Evolutionary conservation across 2,797 vertebrate species (phyloP).

Genomic region (Clarias fuscus): DNA sequence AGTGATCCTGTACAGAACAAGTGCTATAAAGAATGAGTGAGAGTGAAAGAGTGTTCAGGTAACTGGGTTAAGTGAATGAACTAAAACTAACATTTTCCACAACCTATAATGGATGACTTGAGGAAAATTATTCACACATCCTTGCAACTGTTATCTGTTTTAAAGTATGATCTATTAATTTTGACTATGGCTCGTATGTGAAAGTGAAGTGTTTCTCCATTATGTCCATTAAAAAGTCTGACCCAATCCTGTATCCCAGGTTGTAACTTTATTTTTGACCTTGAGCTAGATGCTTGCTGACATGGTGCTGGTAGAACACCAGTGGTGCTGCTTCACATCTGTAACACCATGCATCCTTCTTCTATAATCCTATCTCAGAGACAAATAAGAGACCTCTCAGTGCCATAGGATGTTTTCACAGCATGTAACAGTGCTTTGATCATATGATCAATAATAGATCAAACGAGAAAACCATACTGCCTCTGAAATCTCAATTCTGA

Average conservation of each 20-base stretch:
- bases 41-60: not conserved
- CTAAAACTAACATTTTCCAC: not conserved
- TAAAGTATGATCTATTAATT: no score
- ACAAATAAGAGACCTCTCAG: not conserved
- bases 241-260: no score
- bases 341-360: not conserved
- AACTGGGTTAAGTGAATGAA: not conserved
- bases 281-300: no score
- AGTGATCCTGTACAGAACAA: no score
- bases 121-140: not conserved
- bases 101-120: not conserved
- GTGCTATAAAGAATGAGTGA: no score
- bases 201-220: no score
- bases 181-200: no score
- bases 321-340: not conserved
- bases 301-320: not conserved
- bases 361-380: not conserved
- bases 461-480: not conserved
- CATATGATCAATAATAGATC: not conserved
- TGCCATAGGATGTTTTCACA: not conserved
- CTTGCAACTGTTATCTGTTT: not conserved
- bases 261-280: no score
- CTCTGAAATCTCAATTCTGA: no score
- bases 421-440: not conserved
- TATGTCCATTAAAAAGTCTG: no score